Evolutionary conservation across 2,113 vertebrate species (phyloP), one percentile per base, ranked within the genome.

Genomic region (Anser cygnoides): DNA sequence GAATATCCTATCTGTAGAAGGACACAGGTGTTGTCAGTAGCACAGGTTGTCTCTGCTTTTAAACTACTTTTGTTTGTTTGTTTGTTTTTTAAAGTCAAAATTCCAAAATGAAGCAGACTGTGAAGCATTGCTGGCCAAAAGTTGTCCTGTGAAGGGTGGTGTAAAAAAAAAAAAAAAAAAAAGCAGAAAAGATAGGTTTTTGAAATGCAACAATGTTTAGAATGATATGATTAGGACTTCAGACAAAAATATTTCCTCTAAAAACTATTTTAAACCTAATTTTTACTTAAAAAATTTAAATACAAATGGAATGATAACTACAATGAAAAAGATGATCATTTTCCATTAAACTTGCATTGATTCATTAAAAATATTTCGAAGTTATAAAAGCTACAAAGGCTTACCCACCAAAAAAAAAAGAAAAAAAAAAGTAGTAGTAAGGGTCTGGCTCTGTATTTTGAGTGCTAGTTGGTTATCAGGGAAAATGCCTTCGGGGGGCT

Each of bases 401-500:
- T 31, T 21, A 28, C 41, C 44, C 21, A 3, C 55, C 5, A 3
- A 4, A 6, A 4, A 63, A 21, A 57, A 22, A 49, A 25, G 37
- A 10, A 11, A 7, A 9, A 9, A 70, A 18, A 46, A 46, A 46
- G 18, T 20, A 39, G 19, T 2, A 0, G 3, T 13, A 2, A 41
- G 37, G 20, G 11, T 57, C 2, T 3, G 54, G 58, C 3, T 35
- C 28, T 4, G 52, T 9, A 0, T 6, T 10, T 1, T 14, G 33
- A 16, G 79, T 26, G 19, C 55, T 33, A 65, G 70, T 23, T 12
- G 87, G 28, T 74, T 37, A 4, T 67, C 80, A 39, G 76, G 66
- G 62, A 55, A 57, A 75, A 29, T 26, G 1, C n/a, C 50, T 35
- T 3, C 29, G 6, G n/a, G 81, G 37, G 35, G 55, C 15, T 13